Evolutionary conservation across 2,888 invertebrate genomes (phyloP).

Genomic region (Orthosia gothica): DNA sequence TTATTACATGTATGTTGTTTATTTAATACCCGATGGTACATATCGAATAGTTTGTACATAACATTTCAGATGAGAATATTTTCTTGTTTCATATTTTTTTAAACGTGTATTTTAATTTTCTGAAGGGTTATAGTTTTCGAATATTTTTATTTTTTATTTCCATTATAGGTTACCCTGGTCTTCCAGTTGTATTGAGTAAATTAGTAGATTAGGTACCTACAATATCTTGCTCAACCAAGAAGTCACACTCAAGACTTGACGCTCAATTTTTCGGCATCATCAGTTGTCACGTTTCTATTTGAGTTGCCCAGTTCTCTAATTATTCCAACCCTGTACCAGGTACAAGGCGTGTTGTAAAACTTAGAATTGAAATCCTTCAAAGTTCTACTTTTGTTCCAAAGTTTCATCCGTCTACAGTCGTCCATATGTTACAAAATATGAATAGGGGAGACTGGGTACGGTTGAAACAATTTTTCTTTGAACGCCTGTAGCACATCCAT

Average conservation of each 20-base stretch:
- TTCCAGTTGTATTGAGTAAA: neutral
- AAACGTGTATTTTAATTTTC: no score
- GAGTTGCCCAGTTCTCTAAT: neutral
- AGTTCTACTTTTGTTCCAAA: neutral
- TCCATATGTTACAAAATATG: conserved; percentile 46
- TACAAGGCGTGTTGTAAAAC: neutral
- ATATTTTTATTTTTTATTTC: neutral
- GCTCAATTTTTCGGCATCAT: neutral
- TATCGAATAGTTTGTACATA: no score
- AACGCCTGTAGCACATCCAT: no score
- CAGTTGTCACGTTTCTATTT: neutral
- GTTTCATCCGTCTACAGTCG: neutral
- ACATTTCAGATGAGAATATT: no score
- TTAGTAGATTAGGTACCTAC: neutral
- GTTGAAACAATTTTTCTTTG: no score
- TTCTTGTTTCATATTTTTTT: no score
- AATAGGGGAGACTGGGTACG: no score
- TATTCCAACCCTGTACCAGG: neutral
- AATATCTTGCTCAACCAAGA: neutral
- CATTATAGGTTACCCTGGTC: neutral
- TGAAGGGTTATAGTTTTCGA: no score
- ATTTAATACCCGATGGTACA: no score
- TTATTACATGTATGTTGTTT: no score
- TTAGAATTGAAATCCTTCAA: neutral
- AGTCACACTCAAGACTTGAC: neutral